phyloP scores from a whole-genome alignment of 2,888 invertebrate genomes.

The Apamea epomidion region DNA sequence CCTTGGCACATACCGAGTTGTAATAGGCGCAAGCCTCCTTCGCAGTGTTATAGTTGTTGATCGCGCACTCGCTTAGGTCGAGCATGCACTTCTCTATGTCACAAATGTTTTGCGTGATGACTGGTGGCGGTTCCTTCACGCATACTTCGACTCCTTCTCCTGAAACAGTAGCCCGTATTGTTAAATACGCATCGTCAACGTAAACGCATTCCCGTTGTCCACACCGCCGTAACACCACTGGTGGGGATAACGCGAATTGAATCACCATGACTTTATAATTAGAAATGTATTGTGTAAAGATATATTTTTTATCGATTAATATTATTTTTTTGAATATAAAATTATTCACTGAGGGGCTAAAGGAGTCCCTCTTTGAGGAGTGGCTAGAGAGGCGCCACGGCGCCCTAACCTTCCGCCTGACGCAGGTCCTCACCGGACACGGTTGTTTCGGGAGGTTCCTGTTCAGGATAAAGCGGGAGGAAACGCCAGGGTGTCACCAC shows the following conservation, averaged over 20 bases:
- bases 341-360: not conserved
- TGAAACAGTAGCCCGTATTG: conserved; percentile 16
- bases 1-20: conserved; percentile 73
- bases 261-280: not conserved
- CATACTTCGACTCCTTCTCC: conserved; percentile 60
- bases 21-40: conserved; percentile 78
- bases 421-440: too few relatives aligned
- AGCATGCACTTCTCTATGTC: conserved; percentile 79
- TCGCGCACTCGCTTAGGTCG: conserved; percentile 70
- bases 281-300: not conserved
- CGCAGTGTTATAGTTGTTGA: conserved; percentile 78
- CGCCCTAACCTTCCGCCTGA: too few relatives aligned
- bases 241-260: not conserved
- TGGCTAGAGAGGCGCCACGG: too few relatives aligned
- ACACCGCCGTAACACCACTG: not conserved
- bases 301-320: not conserved
- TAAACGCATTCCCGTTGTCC: not conserved
- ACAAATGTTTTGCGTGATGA: conserved; percentile 75
- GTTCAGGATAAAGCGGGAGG: too few relatives aligned
- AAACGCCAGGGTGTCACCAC: too few relatives aligned
- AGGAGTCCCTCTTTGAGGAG: too few relatives aligned
- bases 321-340: not conserved
- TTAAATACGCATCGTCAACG: not conserved
- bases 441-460: too few relatives aligned
- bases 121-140: conserved; percentile 67